Conservation (phyloP, 2,888 invertebrate species). For the Tribolium freemani region DNA sequence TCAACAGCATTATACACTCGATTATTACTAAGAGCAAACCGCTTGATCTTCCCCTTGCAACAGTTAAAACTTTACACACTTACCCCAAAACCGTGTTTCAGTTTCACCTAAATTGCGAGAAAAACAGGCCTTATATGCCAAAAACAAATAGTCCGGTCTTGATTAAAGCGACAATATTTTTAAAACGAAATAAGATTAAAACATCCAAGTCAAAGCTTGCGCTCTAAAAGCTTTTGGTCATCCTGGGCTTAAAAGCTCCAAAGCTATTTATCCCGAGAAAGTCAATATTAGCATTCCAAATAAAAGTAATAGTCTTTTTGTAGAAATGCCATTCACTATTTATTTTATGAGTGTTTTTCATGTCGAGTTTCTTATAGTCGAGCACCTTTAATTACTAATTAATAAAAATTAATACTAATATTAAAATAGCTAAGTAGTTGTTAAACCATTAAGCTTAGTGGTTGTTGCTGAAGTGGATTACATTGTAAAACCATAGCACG, state of each 20-base stretch:
- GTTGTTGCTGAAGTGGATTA: too few species aligned
- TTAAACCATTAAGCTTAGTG: not conserved
- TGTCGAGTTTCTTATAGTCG: too few species aligned
- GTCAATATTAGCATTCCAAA: constrained; percentile 7
- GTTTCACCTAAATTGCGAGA: not conserved
- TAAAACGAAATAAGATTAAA: constrained; percentile 8
- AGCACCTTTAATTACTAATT: not conserved
- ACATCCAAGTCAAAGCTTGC: not conserved
- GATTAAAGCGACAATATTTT: constrained; percentile 7
- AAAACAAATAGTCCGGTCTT: not conserved
- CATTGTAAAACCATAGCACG: constrained; percentile 29
- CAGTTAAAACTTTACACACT: constrained; percentile 32
- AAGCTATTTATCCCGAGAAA: constrained; percentile 10
- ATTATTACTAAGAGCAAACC: constrained; percentile 38
- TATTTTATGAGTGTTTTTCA: too few species aligned
- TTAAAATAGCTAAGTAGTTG: too few species aligned
- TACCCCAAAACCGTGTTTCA: not conserved
- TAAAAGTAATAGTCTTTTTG: not conserved
- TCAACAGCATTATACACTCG: constrained; percentile 43
- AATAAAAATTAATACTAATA: too few species aligned
- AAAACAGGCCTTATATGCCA: not conserved
- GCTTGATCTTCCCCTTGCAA: constrained; percentile 33
- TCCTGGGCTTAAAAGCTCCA: not conserved
- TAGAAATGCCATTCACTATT: not conserved
- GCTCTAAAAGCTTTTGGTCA: constrained; percentile 6